These are phyloP conservation scores for Megalopta genalis DNA, from an alignment of 1,140 invertebrate species.

Conservation along the genomic window DNA sequence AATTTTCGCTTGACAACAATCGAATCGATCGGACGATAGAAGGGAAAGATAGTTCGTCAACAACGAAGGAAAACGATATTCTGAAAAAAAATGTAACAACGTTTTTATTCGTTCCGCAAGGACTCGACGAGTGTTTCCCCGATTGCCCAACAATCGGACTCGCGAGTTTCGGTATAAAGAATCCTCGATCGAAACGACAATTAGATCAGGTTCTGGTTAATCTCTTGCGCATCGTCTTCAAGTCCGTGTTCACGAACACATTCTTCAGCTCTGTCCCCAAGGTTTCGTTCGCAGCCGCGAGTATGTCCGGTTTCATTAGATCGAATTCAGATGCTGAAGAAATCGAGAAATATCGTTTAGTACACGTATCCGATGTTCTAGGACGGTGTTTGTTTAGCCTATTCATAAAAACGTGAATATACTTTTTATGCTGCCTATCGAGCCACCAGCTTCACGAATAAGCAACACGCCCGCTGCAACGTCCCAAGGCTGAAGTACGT, in stretches of 20 bases:
- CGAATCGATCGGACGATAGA: too few relatives aligned
- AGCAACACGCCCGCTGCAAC: slow-evolving; percentile 86
- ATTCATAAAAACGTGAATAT: background rate
- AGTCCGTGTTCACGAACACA: slow-evolving; percentile 75
- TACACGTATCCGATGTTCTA: background rate
- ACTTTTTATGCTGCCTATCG: slow-evolving; percentile 84
- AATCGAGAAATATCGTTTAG: background rate
- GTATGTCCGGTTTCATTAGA: slow-evolving; percentile 83
- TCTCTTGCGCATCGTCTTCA: slow-evolving; percentile 62
- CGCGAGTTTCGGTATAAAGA: too few relatives aligned
- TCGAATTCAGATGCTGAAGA: slow-evolving; percentile 82
- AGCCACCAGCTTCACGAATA: slow-evolving; percentile 88
- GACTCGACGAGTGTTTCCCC: background rate
- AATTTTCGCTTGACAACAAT: too few relatives aligned
- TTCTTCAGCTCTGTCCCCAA: slow-evolving; percentile 80
- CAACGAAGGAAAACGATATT: too few relatives aligned
- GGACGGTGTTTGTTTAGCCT: background rate
- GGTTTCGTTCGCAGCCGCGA: slow-evolving; percentile 81
- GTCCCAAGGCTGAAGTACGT: slow-evolving; percentile 85
- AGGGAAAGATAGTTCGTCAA: too few relatives aligned
- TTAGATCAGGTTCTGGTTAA: slow-evolving; percentile 48
- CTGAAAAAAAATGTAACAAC: background rate
- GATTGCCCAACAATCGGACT: background rate
- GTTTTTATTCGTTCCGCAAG: background rate
- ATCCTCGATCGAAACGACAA: background rate